A percentile compares a stretch with the other conserved stretches of the same genome.
Evolutionary conservation across 2,888 invertebrate species (phyloP).

Genomic region (Drepana falcataria): DNA sequence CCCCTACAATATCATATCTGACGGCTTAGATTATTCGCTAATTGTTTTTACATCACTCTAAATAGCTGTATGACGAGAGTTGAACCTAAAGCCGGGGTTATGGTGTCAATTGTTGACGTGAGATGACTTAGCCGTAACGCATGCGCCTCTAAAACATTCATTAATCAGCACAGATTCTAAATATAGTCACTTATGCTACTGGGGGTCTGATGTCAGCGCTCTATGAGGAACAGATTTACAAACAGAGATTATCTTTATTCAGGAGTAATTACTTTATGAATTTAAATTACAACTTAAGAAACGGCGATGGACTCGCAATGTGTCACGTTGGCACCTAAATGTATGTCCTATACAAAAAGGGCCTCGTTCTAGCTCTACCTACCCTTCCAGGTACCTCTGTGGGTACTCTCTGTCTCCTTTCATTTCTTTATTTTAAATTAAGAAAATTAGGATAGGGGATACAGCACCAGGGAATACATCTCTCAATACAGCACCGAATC

Average conservation of each 20-base stretch:
- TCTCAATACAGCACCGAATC: no score
- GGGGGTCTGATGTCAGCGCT: constrained; percentile 60
- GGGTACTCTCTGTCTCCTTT: no score
- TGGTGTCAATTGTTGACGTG: constrained; percentile 60
- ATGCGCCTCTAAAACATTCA: constrained; percentile 48
- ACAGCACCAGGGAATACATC: no score
- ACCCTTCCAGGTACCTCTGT: no score
- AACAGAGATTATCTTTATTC: neutral
- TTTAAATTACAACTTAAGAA: no score
- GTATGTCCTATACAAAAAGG: no score
- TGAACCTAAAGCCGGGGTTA: constrained; percentile 58
- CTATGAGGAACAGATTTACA: neutral
- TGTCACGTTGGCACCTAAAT: no score
- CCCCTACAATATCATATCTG: neutral
- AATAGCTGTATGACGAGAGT: constrained; percentile 36
- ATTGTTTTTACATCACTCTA: constrained; percentile 6
- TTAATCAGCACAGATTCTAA: constrained; percentile 76
- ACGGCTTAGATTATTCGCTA: neutral
- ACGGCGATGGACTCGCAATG: no score
- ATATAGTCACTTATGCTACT: constrained; percentile 74
- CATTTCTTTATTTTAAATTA: no score
- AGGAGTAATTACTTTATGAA: neutral
- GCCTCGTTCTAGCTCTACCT: no score
- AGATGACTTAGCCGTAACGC: constrained; percentile 44
- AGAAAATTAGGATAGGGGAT: no score